A percentile compares a stretch with the other conserved stretches of the same genome.
phyloP scores from a whole-genome alignment of 92 coral and sea anemone genomes.

The Zoanthus gigantus region DNA sequence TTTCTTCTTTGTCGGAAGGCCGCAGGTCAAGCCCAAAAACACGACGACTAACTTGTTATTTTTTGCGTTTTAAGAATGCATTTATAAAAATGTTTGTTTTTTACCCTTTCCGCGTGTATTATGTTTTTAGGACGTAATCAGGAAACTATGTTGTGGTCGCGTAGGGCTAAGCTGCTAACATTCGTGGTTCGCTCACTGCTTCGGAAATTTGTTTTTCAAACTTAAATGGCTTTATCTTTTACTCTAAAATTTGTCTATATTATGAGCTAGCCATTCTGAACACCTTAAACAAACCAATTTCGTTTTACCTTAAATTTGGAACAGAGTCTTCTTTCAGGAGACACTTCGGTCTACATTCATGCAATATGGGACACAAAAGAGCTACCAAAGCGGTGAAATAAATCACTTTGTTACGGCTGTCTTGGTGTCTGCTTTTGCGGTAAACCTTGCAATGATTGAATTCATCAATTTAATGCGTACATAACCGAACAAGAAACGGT shows the following conservation, averaged over 20 bases:
- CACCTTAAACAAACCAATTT: background rate
- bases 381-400: slow-evolving; percentile 1
- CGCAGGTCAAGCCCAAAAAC: background rate
- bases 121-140: background rate
- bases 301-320: background rate
- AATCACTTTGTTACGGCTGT: background rate
- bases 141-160: too few species aligned
- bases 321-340: background rate
- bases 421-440: slow-evolving; percentile 11
- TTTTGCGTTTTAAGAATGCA: background rate
- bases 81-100: background rate
- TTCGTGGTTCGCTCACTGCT: too few species aligned
- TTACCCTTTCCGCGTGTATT: background rate
- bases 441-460: background rate
- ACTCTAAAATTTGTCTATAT: background rate
- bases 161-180: too few species aligned
- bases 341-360: too few species aligned
- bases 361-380: background rate
- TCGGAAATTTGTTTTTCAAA: background rate
- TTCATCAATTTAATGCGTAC: background rate
- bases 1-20: background rate
- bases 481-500: background rate
- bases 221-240: background rate
- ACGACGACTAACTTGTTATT: background rate
- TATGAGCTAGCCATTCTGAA: too few species aligned